Evolutionary conservation across 1,140 invertebrate species (phyloP).

Genomic region (Micrasema minimum): DNA sequence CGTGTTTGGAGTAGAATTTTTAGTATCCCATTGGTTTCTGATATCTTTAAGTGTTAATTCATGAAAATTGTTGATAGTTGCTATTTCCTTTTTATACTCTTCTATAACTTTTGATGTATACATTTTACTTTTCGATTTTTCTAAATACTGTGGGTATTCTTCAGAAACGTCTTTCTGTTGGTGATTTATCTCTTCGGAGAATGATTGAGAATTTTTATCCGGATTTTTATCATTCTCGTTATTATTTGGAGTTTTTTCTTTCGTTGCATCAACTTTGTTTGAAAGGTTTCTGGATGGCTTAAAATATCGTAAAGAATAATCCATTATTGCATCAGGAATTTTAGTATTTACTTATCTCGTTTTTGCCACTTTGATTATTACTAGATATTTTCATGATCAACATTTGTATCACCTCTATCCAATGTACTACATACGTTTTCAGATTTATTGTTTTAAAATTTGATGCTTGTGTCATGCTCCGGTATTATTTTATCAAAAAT

Average conservation of each 20-base stretch:
- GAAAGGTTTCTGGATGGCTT: not conserved
- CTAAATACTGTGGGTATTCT: constrained; percentile 63
- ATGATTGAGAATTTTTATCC: constrained; percentile 9
- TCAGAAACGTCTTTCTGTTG: constrained; percentile 44
- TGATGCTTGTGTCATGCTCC: not conserved
- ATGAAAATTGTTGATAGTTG: constrained; percentile 64
- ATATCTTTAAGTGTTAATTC: constrained; percentile 65
- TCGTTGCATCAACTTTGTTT: not conserved
- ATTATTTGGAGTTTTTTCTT: not conserved
- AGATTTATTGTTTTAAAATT: not conserved
- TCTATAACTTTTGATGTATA: constrained; percentile 67
- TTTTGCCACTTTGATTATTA: not conserved
- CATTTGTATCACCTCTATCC: not conserved
- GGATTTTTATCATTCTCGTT: not conserved
- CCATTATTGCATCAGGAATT: constrained; percentile 18
- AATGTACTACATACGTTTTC: not conserved
- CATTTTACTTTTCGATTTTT: constrained; percentile 62
- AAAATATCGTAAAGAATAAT: constrained; percentile 6
- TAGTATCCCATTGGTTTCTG: constrained; percentile 53
- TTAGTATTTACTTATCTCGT: not conserved
- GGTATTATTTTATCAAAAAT: too few relatives aligned
- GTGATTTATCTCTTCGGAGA: too few relatives aligned
- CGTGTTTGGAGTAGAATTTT: constrained; percentile 2
- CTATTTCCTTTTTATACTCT: constrained; percentile 66
- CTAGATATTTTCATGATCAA: too few relatives aligned